Evolutionary conservation across 2,888 invertebrate species (phyloP), one percentile per base, ranked within the genome.

Genomic region (Amphimallon solstitiale): DNA sequence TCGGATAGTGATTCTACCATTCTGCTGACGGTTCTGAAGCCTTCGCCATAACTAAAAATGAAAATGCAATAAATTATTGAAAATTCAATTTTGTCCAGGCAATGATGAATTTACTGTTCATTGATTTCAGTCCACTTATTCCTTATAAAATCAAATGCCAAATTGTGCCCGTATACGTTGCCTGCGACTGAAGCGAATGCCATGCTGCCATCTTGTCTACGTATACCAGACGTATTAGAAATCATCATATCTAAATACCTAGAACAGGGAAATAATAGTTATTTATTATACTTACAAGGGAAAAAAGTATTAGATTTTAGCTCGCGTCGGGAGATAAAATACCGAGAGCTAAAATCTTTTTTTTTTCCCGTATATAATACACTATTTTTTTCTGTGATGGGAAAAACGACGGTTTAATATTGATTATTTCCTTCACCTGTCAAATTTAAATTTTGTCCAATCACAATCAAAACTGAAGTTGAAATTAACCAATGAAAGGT

Each of bases 81-180:
- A 19, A 15, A n/a, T n/a, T n/a, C n/a, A 49, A 12, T 9, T 19
- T 49, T 2, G 4, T 7, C 19, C 23, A 29, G 12, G 10, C 12
- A 29, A 29, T 10, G 14, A 5, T 34, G 15, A 19, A 76, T 83
- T 83, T 77, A 85, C 85, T 83, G 81, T 61, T 79, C 74, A 64
- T 81, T 74, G 49, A 85, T 72, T 35, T 78, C 75, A 21, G 80
- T 70, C 86, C 86, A 86, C 66, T 85, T 83, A 40, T 81, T 82
- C 62, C 85, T 77, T 5, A 88, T 75, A 70, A 86, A 88, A 74
- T 87, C 86, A 72, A 88, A 88, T 0, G 89, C 88, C 17, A 89
- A 80, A 70, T 85, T 83, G 72, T 86, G 84, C 19, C 89, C 89
- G 69, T 86, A 80, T 23, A 84, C 82, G 78, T 89, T 89, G 49